Evolutionary conservation across 2,888 invertebrate genomes (phyloP).

Genomic region (Steinernema scapterisci): DNA sequence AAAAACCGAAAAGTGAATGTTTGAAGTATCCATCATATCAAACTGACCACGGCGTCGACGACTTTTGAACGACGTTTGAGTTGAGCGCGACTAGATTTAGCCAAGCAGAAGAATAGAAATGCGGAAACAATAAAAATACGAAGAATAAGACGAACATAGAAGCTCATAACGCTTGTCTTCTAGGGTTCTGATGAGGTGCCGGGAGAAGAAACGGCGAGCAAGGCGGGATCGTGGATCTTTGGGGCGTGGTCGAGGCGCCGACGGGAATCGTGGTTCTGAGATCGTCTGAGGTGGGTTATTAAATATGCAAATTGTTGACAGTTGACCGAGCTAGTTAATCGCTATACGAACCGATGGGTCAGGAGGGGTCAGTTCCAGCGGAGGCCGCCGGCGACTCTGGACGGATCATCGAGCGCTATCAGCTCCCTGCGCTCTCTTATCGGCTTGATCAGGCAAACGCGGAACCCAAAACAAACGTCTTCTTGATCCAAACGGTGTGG

Average conservation of each 20-base stretch:
- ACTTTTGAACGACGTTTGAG: background rate
- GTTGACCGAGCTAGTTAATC: background rate
- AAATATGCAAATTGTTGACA: constrained; percentile 25
- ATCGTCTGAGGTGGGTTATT: background rate
- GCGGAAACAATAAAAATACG: background rate
- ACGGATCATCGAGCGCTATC: constrained; percentile 2
- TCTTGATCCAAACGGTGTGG: background rate
- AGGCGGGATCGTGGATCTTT: background rate
- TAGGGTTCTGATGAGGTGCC: background rate
- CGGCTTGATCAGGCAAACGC: background rate
- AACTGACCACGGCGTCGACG: constrained; percentile 12
- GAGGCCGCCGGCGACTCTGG: background rate
- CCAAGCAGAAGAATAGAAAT: background rate
- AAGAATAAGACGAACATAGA: background rate
- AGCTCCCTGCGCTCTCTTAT: background rate
- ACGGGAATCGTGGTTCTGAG: background rate
- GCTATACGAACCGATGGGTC: constrained; percentile 8
- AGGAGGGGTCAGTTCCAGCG: constrained; percentile 2
- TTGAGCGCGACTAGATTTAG: background rate
- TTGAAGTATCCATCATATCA: no score
- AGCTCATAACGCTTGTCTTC: background rate
- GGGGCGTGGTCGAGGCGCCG: background rate
- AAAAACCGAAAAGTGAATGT: background rate
- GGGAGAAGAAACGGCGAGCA: background rate
- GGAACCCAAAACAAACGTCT: constrained; percentile 23